phyloP scores from a whole-genome alignment of 2,888 invertebrate species.

The Scaptomyza parva region DNA sequence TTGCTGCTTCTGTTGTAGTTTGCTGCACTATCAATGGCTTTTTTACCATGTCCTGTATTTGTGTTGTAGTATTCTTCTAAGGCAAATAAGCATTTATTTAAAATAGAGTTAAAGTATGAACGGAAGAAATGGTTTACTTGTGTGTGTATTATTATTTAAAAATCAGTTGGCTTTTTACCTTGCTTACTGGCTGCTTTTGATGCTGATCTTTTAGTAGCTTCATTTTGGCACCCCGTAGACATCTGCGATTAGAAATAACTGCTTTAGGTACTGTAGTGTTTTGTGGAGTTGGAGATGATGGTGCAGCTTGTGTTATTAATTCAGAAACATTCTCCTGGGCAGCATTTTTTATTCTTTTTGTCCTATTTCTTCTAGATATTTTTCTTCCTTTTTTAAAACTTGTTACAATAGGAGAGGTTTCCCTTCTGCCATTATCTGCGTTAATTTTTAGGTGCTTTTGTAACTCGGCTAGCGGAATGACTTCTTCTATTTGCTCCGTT shows the following conservation, averaged over 20 bases:
- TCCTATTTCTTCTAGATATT: not conserved
- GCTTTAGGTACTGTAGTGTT: not conserved
- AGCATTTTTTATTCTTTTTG: too few relatives aligned
- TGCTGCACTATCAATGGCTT: not conserved
- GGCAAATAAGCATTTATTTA: not conserved
- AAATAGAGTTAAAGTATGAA: too few relatives aligned
- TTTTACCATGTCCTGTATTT: too few relatives aligned
- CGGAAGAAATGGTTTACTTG: too few relatives aligned
- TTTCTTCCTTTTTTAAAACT: not conserved
- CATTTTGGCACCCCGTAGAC: not conserved
- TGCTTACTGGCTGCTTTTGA: not conserved
- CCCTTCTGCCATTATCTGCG: not conserved
- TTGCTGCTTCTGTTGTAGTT: not conserved
- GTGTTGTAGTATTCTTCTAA: not conserved
- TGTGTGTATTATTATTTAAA: not conserved
- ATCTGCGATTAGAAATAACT: not conserved
- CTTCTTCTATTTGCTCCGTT: not conserved
- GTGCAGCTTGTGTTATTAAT: not conserved
- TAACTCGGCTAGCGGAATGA: not conserved
- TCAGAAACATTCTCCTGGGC: not conserved
- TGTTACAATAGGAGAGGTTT: not conserved
- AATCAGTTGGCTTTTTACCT: not conserved
- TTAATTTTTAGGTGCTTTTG: conserved; percentile 3
- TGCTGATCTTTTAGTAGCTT: not conserved
- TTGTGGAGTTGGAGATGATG: not conserved